Conservation (phyloP, 1,140 invertebrate species). For the Brachionus rubens region DNA sequence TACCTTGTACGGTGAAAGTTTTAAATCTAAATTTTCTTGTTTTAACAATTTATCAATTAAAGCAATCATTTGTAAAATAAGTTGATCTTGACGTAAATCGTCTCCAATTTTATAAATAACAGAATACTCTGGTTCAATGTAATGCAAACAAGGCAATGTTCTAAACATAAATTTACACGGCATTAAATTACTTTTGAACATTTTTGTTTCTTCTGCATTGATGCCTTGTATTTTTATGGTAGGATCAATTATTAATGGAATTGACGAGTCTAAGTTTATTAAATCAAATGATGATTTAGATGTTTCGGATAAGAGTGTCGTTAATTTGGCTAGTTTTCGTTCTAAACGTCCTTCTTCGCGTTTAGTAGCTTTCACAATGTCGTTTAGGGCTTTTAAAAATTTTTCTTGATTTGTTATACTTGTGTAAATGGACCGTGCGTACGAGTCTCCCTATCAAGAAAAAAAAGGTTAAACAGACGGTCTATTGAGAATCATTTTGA, state of each 20-base stretch:
- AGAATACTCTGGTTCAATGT: constrained; percentile 72
- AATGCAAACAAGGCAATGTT: constrained; percentile 62
- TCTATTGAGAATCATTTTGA: background rate
- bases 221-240: constrained; percentile 84
- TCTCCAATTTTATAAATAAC: constrained; percentile 95
- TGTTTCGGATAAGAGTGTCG: constrained; percentile 72
- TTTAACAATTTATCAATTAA: constrained; percentile 77
- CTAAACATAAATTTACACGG: constrained; percentile 87
- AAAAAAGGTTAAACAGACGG: background rate
- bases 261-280: constrained; percentile 75
- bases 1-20: constrained; percentile 87
- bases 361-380: constrained; percentile 16
- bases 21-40: constrained; percentile 88
- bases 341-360: constrained; percentile 16
- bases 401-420: constrained; percentile 26
- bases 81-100: constrained; percentile 95
- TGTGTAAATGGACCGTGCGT: background rate
- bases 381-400: constrained; percentile 25
- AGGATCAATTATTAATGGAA: constrained; percentile 80
- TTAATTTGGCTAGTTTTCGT: constrained; percentile 61
- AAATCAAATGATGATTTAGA: constrained; percentile 78
- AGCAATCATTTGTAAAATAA: constrained; percentile 91
- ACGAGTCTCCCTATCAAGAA: constrained; percentile 3
- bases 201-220: constrained; percentile 74
- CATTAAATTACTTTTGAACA: constrained; percentile 94